phyloP scores from a whole-genome alignment of 2,113 vertebrate species.

The Pandion haliaetus region DNA sequence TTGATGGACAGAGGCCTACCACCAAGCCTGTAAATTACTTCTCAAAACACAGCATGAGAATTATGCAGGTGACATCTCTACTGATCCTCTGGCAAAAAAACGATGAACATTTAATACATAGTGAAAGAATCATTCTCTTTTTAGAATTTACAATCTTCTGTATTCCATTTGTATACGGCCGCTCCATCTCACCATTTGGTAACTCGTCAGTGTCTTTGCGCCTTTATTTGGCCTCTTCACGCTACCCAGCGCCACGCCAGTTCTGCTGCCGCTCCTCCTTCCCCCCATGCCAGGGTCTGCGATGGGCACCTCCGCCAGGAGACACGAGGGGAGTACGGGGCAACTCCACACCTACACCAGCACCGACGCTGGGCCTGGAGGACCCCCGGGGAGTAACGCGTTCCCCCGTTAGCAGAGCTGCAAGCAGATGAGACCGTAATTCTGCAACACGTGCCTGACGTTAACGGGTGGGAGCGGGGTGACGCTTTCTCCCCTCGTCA shows the following conservation, averaged over 20 bases:
- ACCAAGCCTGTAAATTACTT: background rate
- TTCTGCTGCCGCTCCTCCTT: too few species aligned
- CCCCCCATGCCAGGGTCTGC: background rate
- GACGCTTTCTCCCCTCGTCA: background rate
- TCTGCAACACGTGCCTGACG: background rate
- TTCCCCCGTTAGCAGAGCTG: background rate
- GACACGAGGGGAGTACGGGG: fast-evolving
- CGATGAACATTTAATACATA: fast-evolving
- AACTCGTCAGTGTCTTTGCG: fast-evolving
- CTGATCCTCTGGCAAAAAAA: background rate
- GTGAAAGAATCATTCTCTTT: background rate
- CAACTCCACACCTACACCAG: background rate
- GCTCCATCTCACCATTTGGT: background rate
- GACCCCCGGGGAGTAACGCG: fast-evolving
- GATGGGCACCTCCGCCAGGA: too few species aligned
- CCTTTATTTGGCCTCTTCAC: fast-evolving
- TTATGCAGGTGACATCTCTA: background rate
- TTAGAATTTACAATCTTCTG: fast-evolving
- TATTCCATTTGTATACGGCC: fast-evolving
- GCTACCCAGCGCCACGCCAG: fast-evolving
- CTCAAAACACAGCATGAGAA: background rate
- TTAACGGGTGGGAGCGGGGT: fast-evolving
- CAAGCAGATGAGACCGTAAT: too few species aligned
- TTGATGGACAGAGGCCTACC: too few species aligned
- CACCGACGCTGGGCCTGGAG: fast-evolving